These are phyloP conservation scores for Bagarius yarrelli DNA, from an alignment of 2,113 vertebrate species.

Conservation along the genomic window DNA sequence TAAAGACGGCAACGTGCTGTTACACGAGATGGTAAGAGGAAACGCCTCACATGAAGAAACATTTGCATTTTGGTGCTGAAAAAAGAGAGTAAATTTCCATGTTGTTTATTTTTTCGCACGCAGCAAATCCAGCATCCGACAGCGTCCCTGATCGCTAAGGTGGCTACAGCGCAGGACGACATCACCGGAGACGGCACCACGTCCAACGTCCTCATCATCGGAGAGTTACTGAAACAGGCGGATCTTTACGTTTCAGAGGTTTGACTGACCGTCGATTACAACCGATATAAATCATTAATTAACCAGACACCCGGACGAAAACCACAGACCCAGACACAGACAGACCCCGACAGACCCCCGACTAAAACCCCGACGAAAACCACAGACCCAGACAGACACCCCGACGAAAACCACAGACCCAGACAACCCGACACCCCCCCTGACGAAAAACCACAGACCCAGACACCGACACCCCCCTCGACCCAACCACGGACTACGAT, in stretches of 20 bases:
- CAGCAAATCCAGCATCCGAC: slow-evolving; percentile 99
- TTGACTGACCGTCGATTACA: background rate
- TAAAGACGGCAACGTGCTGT: slow-evolving; percentile 95
- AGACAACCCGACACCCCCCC: too few species aligned
- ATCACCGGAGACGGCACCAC: slow-evolving; percentile 98
- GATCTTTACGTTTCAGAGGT: slow-evolving; percentile 97
- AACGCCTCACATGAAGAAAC: background rate
- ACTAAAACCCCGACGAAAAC: too few species aligned
- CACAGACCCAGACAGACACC: too few species aligned
- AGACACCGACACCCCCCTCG: too few species aligned
- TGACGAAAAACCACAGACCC: too few species aligned
- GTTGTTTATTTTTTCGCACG: slow-evolving; percentile 10
- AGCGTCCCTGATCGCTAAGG: slow-evolving; percentile 95
- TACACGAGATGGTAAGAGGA: slow-evolving; percentile 92
- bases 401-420: too few species aligned
- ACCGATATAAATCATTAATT: background rate
- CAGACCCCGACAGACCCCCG: too few species aligned
- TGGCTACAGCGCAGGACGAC: slow-evolving; percentile 96
- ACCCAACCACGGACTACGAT: too few species aligned
- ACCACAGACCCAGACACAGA: too few species aligned
- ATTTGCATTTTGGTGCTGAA: too few species aligned
- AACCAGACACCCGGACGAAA: too few species aligned
- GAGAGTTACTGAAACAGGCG: slow-evolving; percentile 94
- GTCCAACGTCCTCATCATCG: slow-evolving; percentile 95
- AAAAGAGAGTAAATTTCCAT: too few species aligned